Evolutionary conservation across 2,888 invertebrate species (phyloP).

Genomic region (Macaria notata): DNA sequence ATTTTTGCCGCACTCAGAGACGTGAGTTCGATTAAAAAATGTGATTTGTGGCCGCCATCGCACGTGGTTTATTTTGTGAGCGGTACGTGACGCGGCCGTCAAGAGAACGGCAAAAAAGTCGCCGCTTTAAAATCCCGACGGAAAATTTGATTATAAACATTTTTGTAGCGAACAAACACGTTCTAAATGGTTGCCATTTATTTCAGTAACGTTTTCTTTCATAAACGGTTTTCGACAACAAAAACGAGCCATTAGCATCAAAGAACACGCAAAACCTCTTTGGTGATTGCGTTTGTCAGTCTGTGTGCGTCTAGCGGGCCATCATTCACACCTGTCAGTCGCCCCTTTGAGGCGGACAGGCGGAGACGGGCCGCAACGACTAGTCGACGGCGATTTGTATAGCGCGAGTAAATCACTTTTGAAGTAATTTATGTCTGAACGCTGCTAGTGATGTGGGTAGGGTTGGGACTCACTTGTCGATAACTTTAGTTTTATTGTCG

Average conservation of each 20-base stretch:
- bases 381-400: constrained; percentile 71
- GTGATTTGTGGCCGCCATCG: constrained; percentile 77
- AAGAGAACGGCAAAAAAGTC: constrained; percentile 56
- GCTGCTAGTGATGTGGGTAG: constrained; percentile 55
- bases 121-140: constrained; percentile 44
- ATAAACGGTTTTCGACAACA: constrained; percentile 38
- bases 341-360: constrained; percentile 56
- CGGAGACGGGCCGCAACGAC: constrained; percentile 65
- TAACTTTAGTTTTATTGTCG: background rate
- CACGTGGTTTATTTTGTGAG: constrained; percentile 77
- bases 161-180: constrained; percentile 32
- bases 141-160: constrained; percentile 40
- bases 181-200: constrained; percentile 18
- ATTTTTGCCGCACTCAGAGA: constrained; percentile 50
- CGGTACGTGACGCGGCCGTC: constrained; percentile 71
- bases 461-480: constrained; percentile 21
- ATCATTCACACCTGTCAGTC: constrained; percentile 73
- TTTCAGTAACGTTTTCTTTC: constrained; percentile 41
- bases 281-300: constrained; percentile 66
- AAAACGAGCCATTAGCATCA: constrained; percentile 64
- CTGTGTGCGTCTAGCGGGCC: constrained; percentile 54
- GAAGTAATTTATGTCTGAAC: constrained; percentile 73
- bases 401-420: constrained; percentile 76
- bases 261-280: constrained; percentile 51
- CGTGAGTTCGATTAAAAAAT: constrained; percentile 80